These are phyloP conservation scores for Venturia canescens DNA, from an alignment of 1,140 invertebrate genomes.

Conservation along the genomic window DNA sequence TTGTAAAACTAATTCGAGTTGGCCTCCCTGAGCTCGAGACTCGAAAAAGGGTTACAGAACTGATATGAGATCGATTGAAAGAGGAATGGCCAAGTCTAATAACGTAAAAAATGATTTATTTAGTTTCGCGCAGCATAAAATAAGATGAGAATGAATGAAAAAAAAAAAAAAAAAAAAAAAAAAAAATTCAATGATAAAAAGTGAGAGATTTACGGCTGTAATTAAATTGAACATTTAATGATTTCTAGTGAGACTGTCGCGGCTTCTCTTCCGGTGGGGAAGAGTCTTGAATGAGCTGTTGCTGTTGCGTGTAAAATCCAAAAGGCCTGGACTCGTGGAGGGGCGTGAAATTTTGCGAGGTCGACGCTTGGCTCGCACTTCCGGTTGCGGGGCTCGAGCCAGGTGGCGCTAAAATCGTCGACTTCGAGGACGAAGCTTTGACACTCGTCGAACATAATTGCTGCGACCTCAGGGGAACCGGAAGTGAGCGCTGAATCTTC, in stretches of 20 bases:
- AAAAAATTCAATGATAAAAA: too few species aligned
- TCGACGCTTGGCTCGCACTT: neutral
- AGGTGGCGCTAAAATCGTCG: conserved; percentile 48
- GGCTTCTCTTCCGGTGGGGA: conserved; percentile 17
- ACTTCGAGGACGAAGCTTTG: conserved; percentile 57
- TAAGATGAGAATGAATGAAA: too few species aligned
- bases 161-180: too few species aligned
- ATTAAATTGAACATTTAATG: neutral
- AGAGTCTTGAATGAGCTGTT: conserved; percentile 45
- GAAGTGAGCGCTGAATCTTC: conserved; percentile 70
- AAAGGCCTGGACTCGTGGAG: conserved; percentile 67
- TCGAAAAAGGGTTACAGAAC: too few species aligned
- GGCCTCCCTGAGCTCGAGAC: too few species aligned
- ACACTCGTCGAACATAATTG: conserved; percentile 57
- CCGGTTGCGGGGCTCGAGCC: conserved; percentile 15
- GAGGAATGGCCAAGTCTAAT: too few species aligned
- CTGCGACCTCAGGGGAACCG: conserved; percentile 71
- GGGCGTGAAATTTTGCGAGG: conserved; percentile 43
- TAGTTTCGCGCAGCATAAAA: too few species aligned
- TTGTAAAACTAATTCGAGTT: too few species aligned
- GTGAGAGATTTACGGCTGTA: too few species aligned
- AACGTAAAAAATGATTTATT: too few species aligned
- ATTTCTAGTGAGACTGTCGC: conserved; percentile 30
- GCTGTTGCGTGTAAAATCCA: conserved; percentile 73
- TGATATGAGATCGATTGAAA: too few species aligned